These are phyloP conservation scores for Athetis lepigone DNA, from an alignment of 2,888 invertebrate genomes.

Conservation along the genomic window DNA sequence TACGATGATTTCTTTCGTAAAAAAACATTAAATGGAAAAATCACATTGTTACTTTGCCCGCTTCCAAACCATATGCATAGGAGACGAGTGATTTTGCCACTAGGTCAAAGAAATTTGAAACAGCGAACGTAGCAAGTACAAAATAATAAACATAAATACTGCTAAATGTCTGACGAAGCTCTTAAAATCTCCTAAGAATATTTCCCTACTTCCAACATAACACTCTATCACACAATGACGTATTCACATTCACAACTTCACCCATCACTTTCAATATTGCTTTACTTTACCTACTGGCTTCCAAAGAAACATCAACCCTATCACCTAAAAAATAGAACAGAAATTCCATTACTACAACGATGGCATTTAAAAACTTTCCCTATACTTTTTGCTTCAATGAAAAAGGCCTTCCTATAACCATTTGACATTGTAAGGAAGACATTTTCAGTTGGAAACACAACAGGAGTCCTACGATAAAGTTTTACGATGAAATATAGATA, in stretches of 20 bases:
- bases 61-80: too few species aligned
- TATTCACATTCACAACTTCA: slow-evolving; percentile 44
- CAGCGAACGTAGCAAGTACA: too few species aligned
- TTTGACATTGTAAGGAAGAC: slow-evolving; percentile 40
- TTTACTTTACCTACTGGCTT: slow-evolving; percentile 22
- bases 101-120: too few species aligned
- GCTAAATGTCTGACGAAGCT: neutral
- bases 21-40: too few species aligned
- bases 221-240: slow-evolving; percentile 38
- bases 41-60: too few species aligned
- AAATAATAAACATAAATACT: neutral
- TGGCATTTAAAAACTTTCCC: slow-evolving; percentile 36
- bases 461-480: slow-evolving; percentile 31
- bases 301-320: slow-evolving; percentile 17
- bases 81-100: too few species aligned
- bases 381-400: slow-evolving; percentile 39
- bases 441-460: slow-evolving; percentile 46
- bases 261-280: slow-evolving; percentile 41
- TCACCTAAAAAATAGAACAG: neutral
- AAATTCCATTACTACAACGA: neutral
- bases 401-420: slow-evolving; percentile 42
- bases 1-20: too few species aligned
- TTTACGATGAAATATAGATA: slow-evolving; percentile 46
- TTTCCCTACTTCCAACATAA: slow-evolving; percentile 36
- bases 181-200: slow-evolving; percentile 18